Base-by-base conservation (phyloP, 2,797 vertebrate species). In the Craterocephalus amniculus region DNA sequence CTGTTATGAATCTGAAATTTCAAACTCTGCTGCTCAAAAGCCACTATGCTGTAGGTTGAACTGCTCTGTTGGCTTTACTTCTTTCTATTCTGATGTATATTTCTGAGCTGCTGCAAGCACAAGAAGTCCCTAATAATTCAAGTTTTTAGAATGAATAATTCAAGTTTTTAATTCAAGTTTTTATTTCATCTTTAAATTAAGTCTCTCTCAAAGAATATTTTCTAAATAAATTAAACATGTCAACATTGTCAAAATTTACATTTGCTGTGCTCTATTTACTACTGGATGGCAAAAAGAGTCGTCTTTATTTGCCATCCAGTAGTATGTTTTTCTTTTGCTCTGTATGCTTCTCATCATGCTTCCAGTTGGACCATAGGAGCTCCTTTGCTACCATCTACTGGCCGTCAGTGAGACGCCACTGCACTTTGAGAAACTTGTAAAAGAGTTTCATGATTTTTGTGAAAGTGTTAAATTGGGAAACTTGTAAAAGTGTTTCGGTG, bases 361-460 rank as follows among this genome's bases (percentile, higher is more conserved):
- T 4, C 24, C 6, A n/a, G 12, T 12, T 27, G 61, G 68, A 11
- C 31, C 0, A 48, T 36, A 63, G 2, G 0, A 27, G 1, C 32
- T 78, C 73, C 70, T 82, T 57, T 89, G 72, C 85, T 87, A 78
- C 86, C 89, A 87, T 61, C 89, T 80, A 40, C 29, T 68, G 90
- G 68, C 69, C 18, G 0, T 45, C 0, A 32, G n/a, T 26, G 24
- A 16, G 0, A 6, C 13, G n/a, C n/a, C n/a, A n/a, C n/a, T n/a
- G n/a, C n/a, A n/a, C n/a, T n/a, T n/a, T n/a, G n/a, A n/a, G n/a
- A n/a, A n/a, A n/a, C n/a, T n/a, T n/a, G n/a, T n/a, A n/a, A n/a
- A n/a, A n/a, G n/a, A n/a, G n/a, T n/a, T n/a, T n/a, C n/a, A n/a
- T n/a, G n/a, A n/a, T 31, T 31, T 31, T 31, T 4, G 29, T 31